Percentiles rank a stretch among this genome's conserved stretches.
phyloP scores from a whole-genome alignment of 2,113 vertebrate genomes.

The Tetrao urogallus region DNA sequence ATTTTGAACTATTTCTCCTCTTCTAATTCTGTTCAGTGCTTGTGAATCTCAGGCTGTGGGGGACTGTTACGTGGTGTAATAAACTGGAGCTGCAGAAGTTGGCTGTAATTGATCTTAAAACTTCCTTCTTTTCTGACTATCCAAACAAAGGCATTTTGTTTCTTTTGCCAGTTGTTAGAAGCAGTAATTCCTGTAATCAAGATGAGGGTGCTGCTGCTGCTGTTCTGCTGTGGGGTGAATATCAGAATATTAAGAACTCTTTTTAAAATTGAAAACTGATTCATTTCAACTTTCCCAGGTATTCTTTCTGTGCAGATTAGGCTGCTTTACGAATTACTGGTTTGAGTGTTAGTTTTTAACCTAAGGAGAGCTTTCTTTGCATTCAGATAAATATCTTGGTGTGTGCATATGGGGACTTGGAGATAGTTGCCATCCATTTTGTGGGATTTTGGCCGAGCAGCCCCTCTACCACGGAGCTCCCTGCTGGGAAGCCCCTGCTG shows the following conservation, averaged over 20 bases:
- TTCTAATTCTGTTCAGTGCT: neutral
- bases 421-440: neutral
- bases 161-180: neutral
- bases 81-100: neutral
- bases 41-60: neutral
- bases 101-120: neutral
- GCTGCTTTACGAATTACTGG: neutral
- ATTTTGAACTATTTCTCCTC: neutral
- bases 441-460: neutral
- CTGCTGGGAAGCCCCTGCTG: neutral
- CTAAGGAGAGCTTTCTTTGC: neutral
- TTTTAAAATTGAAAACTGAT: neutral
- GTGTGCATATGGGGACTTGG: too few relatives aligned
- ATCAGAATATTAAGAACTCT: neutral
- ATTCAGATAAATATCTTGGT: neutral
- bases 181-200: neutral
- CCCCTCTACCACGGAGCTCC: accelerated
- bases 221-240: neutral
- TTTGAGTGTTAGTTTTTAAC: neutral
- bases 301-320: neutral
- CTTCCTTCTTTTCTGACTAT: neutral
- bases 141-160: neutral
- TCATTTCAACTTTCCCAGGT: neutral
- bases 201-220: accelerated
- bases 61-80: neutral